Conservation (phyloP, 2,888 invertebrate genomes). For the Nomada flava region DNA sequence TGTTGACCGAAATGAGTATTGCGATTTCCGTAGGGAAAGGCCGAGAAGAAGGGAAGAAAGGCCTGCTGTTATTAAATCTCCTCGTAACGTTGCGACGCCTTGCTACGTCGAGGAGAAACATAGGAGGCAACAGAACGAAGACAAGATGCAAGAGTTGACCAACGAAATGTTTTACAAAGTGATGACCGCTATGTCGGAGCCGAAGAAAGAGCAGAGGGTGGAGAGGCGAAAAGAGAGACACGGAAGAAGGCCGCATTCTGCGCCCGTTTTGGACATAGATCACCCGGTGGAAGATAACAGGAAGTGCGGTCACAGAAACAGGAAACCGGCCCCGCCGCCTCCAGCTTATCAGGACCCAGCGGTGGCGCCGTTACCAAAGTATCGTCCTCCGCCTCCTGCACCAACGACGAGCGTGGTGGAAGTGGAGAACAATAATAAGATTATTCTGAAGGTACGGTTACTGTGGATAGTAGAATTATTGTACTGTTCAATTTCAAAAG, state of each 20-base stretch:
- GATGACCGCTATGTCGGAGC: constrained; percentile 69
- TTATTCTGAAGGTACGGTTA: constrained; percentile 70
- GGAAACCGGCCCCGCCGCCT: constrained; percentile 72
- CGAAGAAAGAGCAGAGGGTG: constrained; percentile 64
- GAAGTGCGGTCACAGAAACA: constrained; percentile 71
- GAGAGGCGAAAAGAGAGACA: constrained; percentile 70
- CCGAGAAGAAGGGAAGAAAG: constrained; percentile 53
- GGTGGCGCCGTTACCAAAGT: constrained; percentile 67
- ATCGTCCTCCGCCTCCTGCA: constrained; percentile 61
- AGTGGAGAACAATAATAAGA: constrained; percentile 78
- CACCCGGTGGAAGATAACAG: constrained; percentile 65
- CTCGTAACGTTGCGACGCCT: constrained; percentile 57
- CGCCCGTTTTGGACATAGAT: constrained; percentile 77
- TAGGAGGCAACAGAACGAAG: constrained; percentile 59
- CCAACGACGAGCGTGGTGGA: constrained; percentile 73
- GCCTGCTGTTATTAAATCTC: constrained; percentile 48
- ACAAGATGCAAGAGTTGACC: constrained; percentile 55
- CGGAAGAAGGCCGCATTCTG: constrained; percentile 78
- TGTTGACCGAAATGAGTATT: constrained; percentile 70
- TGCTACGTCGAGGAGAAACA: constrained; percentile 60
- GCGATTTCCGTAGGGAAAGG: constrained; percentile 66
- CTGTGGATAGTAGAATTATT: not conserved
- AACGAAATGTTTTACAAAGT: constrained; percentile 77
- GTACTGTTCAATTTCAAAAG: too few species aligned
- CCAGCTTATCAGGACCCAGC: constrained; percentile 74